phyloP scores from a whole-genome alignment of 1,140 invertebrate genomes.

The Stratiolaelaps scimitus region DNA sequence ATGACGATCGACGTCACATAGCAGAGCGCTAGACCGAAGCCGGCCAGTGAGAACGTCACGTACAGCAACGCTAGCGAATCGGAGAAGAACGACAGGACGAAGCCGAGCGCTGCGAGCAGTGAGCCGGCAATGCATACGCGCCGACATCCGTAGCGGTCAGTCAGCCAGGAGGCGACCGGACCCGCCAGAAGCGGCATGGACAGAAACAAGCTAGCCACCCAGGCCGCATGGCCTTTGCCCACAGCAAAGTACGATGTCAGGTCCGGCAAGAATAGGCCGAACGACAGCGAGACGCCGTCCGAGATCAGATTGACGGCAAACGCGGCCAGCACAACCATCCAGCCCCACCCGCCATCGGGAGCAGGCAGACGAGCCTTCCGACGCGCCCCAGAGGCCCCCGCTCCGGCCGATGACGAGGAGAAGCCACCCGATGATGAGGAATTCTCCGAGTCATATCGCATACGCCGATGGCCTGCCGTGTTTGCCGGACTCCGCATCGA shows the following conservation, averaged over 20 bases:
- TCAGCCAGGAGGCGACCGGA: constrained; percentile 71
- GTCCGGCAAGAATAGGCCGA: constrained; percentile 73
- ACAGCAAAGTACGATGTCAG: constrained; percentile 70
- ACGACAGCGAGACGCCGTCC: constrained; percentile 87
- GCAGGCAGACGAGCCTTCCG: constrained; percentile 33
- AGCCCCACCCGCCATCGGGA: constrained; percentile 53
- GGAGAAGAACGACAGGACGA: constrained; percentile 61
- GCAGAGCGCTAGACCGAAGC: constrained; percentile 45
- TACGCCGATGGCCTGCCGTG: not conserved
- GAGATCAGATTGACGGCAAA: constrained; percentile 83
- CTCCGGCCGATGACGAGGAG: constrained; percentile 3
- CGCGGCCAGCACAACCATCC: constrained; percentile 62
- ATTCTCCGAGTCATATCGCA: constrained; percentile 11
- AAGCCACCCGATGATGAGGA: not conserved
- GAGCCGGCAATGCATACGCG: constrained; percentile 62
- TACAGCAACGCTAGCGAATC: constrained; percentile 39
- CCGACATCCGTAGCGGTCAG: constrained; percentile 70
- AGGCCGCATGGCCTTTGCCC: constrained; percentile 67
- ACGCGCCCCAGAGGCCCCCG: no score
- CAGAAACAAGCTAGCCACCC: constrained; percentile 77
- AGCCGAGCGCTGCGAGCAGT: constrained; percentile 57
- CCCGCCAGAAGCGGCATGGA: constrained; percentile 76
- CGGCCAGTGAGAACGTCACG: constrained; percentile 43
- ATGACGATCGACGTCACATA: constrained; percentile 75
- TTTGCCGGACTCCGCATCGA: not conserved